These are phyloP conservation scores for Burhinus bistriatus DNA, from an alignment of 2,113 vertebrate genomes.

Conservation along the genomic window DNA sequence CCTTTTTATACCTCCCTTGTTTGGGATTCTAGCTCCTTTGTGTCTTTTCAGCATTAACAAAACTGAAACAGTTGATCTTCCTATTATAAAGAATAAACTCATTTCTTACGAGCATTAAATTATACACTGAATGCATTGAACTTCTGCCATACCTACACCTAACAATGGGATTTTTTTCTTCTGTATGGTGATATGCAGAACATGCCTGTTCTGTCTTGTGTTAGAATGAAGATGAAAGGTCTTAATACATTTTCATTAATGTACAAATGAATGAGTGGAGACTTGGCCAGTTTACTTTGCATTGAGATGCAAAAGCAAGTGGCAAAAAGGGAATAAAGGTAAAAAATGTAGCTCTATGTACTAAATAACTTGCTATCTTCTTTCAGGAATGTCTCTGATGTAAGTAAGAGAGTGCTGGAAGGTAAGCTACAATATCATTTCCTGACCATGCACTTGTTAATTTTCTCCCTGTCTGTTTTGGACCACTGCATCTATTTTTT, in stretches of 20 bases:
- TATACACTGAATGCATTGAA: slow-evolving; percentile 8
- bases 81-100: background rate
- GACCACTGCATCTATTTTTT: background rate
- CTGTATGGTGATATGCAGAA: background rate
- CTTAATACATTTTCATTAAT: slow-evolving; percentile 14
- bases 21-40: background rate
- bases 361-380: background rate
- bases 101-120: slow-evolving; percentile 29
- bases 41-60: background rate
- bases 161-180: background rate
- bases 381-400: background rate
- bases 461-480: background rate
- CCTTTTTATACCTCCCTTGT: background rate
- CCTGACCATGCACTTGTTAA: background rate
- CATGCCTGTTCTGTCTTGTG: background rate
- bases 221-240: background rate
- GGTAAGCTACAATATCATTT: background rate
- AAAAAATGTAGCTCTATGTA: background rate
- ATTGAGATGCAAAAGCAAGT: background rate
- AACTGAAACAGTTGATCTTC: background rate
- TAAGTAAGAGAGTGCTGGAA: background rate
- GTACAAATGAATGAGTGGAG: background rate
- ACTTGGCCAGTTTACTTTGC: background rate
- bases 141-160: background rate
- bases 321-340: background rate